These are phyloP conservation scores for Emydoidea blandingii DNA, from an alignment of 2,797 vertebrate genomes.

Conservation along the genomic window DNA sequence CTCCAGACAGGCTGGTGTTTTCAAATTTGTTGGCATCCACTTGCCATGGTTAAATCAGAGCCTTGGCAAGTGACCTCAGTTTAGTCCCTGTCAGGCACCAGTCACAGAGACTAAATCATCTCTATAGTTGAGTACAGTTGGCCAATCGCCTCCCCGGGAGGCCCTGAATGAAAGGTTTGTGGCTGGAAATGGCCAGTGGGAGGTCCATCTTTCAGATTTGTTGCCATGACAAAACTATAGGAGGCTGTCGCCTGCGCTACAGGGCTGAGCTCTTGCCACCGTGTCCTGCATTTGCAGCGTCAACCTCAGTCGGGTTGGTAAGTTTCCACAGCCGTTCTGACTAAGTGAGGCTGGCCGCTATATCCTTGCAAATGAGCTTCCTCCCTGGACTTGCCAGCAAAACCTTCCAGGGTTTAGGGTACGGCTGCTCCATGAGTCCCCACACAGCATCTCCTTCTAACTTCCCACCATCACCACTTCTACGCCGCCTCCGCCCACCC, in stretches of 20 bases:
- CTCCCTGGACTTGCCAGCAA: not conserved
- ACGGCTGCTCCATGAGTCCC: not conserved
- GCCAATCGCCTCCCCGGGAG: not conserved
- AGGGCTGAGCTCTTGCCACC: not conserved
- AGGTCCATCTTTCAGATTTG: not conserved
- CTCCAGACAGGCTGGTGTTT: not conserved
- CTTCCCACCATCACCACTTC: no score
- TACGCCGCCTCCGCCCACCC: rapidly evolving
- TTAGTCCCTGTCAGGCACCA: not conserved
- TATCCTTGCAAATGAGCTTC: not conserved
- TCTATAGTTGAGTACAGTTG: not conserved
- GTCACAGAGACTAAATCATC: not conserved
- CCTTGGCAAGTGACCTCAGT: not conserved
- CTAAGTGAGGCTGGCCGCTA: not conserved
- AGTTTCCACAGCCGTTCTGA: not conserved
- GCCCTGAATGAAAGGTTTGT: not conserved
- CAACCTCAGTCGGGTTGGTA: no score
- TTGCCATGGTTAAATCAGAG: not conserved
- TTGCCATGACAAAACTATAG: conserved; percentile 9
- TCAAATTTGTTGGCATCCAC: not conserved
- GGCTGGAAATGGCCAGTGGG: not conserved
- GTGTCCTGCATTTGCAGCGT: not conserved
- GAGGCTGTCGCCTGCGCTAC: not conserved
- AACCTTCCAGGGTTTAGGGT: not conserved
- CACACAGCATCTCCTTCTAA: not conserved